Evolutionary conservation across 2,888 invertebrate species (phyloP), one percentile per base, ranked within the genome.

Genomic region (Pyrrhia umbra): DNA sequence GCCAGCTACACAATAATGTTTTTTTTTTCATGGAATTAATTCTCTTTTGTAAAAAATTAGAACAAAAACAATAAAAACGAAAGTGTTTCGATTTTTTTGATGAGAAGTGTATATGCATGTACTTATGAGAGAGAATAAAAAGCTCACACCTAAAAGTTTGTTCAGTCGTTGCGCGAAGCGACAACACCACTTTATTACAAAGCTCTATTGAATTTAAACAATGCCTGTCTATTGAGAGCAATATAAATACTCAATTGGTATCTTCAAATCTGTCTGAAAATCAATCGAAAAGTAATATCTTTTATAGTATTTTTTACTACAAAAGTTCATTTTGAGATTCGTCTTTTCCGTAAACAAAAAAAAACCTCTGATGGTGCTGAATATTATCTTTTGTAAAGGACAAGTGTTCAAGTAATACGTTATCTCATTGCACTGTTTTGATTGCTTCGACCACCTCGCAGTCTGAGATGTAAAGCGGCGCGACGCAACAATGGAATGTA

Each of bases 401-500:
- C 73, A 71, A 69, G 51, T 62, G 51, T 50, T 70, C 68, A 50
- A 50, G 56, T 72, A 67, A 71, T 58, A 75, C 61, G 68, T 78
- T 71, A 67, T 73, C 68, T 68, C 67, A 62, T 61, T 54, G 56
- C 54, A 74, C 54, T 82, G 79, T 83, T 80, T 79, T 84, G 83
- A 82, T 81, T 72, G 66, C 43, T 51, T 60, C 77, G 82, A 77
- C 83, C 82, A 83, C 82, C 82, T 74, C 57, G 27, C 67, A 40
- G 54, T 69, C 23, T 65, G 49, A 74, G 61, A 62, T 60, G 49
- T 64, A 45, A 45, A 58, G 68, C 73, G 34, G 63, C 37, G 49
- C 42, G 68, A 63, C 54, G 49, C 65, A 77, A 82, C 83, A 81
- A 73, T 82, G 86, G 88, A 88, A 87, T 87, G 85, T 77, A 76